Evolutionary conservation across 2,113 vertebrate species (phyloP).

Genomic region (Montifringilla adamsi): DNA sequence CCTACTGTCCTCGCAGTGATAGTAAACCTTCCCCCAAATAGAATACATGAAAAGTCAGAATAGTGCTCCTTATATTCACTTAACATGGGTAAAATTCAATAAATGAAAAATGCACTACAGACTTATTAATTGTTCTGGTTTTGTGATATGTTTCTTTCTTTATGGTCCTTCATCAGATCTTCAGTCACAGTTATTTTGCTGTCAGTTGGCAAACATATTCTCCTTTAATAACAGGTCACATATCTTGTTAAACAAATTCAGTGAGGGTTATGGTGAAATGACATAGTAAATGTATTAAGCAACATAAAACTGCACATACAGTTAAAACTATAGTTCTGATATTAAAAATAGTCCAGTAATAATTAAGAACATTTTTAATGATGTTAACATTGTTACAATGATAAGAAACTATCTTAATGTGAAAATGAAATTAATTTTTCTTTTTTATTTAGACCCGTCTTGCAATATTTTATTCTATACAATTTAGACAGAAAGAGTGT

Average conservation of each 20-base stretch:
- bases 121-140: background rate
- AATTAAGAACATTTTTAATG: background rate
- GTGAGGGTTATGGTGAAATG: background rate
- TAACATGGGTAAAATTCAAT: background rate
- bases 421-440: background rate
- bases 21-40: background rate
- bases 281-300: background rate
- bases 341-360: background rate
- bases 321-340: background rate
- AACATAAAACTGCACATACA: background rate
- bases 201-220: background rate
- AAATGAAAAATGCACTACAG: background rate
- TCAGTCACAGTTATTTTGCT: background rate
- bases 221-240: background rate
- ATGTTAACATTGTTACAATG: background rate
- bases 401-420: background rate
- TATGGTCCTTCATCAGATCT: background rate
- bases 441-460: background rate
- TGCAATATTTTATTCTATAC: background rate
- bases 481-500: background rate
- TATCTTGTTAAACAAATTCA: background rate
- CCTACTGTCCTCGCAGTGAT: background rate
- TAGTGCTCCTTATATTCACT: background rate
- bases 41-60: background rate
- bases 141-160: background rate